Evolutionary conservation across 2,113 vertebrate genomes (phyloP).

Genomic region (Trogon melanurus): DNA sequence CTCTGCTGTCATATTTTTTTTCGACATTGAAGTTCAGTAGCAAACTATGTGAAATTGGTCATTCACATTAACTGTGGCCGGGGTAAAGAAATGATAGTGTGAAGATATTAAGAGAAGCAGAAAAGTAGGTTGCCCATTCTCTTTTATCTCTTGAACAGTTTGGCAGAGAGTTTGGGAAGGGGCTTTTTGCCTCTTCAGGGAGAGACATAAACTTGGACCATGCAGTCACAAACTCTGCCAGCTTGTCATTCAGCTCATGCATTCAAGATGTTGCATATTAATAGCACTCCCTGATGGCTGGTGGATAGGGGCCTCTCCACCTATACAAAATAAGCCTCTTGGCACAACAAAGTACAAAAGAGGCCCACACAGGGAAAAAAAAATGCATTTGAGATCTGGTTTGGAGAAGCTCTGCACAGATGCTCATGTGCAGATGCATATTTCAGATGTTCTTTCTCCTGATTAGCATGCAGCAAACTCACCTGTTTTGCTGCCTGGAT

Average conservation of each 20-base stretch:
- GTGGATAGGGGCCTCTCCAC: constrained; percentile 48
- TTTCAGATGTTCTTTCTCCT: constrained; percentile 60
- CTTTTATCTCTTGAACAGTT: constrained; percentile 10
- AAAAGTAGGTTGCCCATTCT: constrained; percentile 6
- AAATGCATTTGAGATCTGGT: constrained; percentile 51
- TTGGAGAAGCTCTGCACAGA: constrained; percentile 67
- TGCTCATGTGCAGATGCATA: constrained; percentile 69
- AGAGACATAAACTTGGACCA: constrained; percentile 65
- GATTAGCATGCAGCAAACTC: constrained; percentile 68
- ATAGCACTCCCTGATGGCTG: constrained; percentile 58
- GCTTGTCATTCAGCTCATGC: constrained; percentile 67
- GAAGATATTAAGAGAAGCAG: not conserved
- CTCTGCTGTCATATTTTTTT: not conserved
- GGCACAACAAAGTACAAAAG: constrained; percentile 45
- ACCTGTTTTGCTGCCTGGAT: constrained; percentile 63
- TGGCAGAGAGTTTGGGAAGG: constrained; percentile 55
- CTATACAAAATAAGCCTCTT: constrained; percentile 47
- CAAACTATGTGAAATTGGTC: not conserved
- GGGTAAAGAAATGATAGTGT: not conserved
- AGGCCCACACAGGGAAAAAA: constrained; percentile 32
- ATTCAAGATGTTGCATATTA: constrained; percentile 56
- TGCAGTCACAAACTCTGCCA: constrained; percentile 43
- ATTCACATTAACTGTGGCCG: not conserved
- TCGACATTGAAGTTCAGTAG: not conserved
- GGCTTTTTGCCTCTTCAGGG: constrained; percentile 33